Percentiles rank a stretch among this genome's conserved stretches.
Conservation (phyloP, 2,888 invertebrate genomes). For the Eretmocerus hayati region DNA sequence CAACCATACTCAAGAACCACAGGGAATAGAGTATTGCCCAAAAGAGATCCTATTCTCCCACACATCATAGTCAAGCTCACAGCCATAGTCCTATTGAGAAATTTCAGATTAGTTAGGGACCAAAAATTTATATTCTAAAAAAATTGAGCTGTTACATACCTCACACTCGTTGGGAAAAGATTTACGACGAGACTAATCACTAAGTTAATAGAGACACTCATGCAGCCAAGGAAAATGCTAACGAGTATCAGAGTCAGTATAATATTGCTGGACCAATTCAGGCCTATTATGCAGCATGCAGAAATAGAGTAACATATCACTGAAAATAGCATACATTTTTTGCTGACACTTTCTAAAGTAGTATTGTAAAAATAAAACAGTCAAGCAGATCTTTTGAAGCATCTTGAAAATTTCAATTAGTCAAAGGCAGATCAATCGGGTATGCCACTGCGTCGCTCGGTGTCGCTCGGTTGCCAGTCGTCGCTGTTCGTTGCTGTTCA, state of each 20-base stretch:
- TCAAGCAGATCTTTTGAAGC: neutral
- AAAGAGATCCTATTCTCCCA: slow-evolving; percentile 42
- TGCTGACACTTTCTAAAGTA: too few relatives aligned
- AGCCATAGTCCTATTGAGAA: slow-evolving; percentile 39
- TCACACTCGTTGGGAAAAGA: slow-evolving; percentile 59
- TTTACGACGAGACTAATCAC: slow-evolving; percentile 58
- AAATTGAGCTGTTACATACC: too few relatives aligned
- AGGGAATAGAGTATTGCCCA: slow-evolving; percentile 42
- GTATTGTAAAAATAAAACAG: too few relatives aligned
- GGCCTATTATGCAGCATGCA: slow-evolving; percentile 24
- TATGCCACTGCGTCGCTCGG: too few relatives aligned
- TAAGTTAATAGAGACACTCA: slow-evolving; percentile 39
- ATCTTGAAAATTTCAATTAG: neutral
- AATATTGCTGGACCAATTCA: slow-evolving; percentile 33
- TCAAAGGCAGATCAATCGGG: too few relatives aligned
- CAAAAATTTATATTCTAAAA: neutral
- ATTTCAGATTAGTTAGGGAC: neutral
- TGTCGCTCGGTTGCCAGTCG: too few relatives aligned
- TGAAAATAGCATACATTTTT: slow-evolving; percentile 7
- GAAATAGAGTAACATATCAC: slow-evolving; percentile 26
- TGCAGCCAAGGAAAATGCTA: slow-evolving; percentile 29
- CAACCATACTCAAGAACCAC: slow-evolving; percentile 38
- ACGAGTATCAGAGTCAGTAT: slow-evolving; percentile 28
- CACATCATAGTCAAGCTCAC: slow-evolving; percentile 41
- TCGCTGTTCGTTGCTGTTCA: too few relatives aligned